phyloP scores from a whole-genome alignment of 2,888 invertebrate species.

The Rhimphoctona megacephalus region DNA sequence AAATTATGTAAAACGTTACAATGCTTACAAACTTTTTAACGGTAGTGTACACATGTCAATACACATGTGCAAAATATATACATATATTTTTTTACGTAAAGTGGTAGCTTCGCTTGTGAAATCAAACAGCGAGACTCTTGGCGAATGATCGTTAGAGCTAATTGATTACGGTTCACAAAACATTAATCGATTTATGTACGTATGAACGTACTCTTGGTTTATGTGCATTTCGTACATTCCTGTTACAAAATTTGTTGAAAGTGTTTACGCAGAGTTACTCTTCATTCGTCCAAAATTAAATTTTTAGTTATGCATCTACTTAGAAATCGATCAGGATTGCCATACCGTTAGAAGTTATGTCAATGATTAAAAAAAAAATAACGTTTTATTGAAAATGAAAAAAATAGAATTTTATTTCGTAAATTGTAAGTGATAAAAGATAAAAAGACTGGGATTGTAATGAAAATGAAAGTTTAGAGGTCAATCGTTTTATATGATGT shows the following conservation, averaged over 20 bases:
- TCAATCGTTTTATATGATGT: too few species aligned
- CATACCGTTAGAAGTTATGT: too few species aligned
- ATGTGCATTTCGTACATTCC: slow-evolving; percentile 20
- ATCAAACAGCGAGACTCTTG: slow-evolving; percentile 34
- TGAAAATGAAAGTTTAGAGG: too few species aligned
- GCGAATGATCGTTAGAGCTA: slow-evolving; percentile 51
- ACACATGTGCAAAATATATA: slow-evolving; percentile 5
- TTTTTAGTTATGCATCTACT: neutral
- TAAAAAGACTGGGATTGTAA: too few species aligned
- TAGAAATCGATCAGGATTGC: neutral
- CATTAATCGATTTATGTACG: slow-evolving; percentile 57
- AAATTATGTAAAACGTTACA: neutral
- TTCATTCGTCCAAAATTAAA: neutral
- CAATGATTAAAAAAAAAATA: too few species aligned
- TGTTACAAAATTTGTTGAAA: slow-evolving; percentile 25
- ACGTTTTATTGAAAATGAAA: too few species aligned
- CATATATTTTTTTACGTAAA: slow-evolving; percentile 3
- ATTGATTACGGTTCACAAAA: slow-evolving; percentile 52
- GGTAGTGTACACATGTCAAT: slow-evolving; percentile 1
- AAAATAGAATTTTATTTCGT: too few species aligned
- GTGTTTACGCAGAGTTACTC: slow-evolving; percentile 1
- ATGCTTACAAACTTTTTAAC: neutral
- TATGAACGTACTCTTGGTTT: slow-evolving; percentile 13
- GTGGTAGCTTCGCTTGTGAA: slow-evolving; percentile 34
- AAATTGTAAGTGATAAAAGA: too few species aligned